Conservation (phyloP, 2,888 invertebrate genomes). For the Azorinus chamasolen region DNA sequence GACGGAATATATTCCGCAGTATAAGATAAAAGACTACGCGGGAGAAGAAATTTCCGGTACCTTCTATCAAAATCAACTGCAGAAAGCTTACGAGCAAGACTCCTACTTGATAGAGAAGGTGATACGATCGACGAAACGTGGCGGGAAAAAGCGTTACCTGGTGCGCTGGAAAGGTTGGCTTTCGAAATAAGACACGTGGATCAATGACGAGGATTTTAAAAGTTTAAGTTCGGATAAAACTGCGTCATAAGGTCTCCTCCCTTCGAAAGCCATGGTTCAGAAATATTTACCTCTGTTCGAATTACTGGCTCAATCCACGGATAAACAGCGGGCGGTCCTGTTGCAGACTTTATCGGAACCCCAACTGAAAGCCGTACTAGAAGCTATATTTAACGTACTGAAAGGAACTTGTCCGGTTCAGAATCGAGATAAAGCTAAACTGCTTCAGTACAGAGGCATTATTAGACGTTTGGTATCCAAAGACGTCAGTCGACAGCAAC, state of each 20-base stretch:
- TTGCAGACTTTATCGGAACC: slow-evolving; percentile 17
- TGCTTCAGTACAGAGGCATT: slow-evolving; percentile 17
- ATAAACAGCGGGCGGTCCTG: slow-evolving; percentile 22
- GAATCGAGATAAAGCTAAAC: too few relatives aligned
- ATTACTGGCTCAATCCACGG: slow-evolving; percentile 24
- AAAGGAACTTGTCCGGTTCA: too few relatives aligned
- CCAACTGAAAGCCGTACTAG: slow-evolving; percentile 40
- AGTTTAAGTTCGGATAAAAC: slow-evolving; percentile 7
- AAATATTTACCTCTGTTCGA: slow-evolving; percentile 37
- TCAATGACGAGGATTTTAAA: slow-evolving; percentile 29
- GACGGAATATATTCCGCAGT: slow-evolving; percentile 41
- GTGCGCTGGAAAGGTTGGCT: too few relatives aligned
- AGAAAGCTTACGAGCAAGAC: slow-evolving; percentile 46
- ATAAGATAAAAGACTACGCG: slow-evolving; percentile 24
- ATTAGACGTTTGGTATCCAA: slow-evolving; percentile 45
- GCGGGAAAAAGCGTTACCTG: slow-evolving; percentile 15
- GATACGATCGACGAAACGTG: slow-evolving; percentile 17
- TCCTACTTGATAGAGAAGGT: slow-evolving; percentile 39
- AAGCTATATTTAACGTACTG: slow-evolving; percentile 59
- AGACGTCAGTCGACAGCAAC: slow-evolving; percentile 30
- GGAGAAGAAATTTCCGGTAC: slow-evolving; percentile 29
- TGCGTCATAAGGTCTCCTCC: slow-evolving; percentile 15
- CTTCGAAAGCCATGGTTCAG: slow-evolving; percentile 13
- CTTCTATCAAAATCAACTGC: slow-evolving; percentile 48
- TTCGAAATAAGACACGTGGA: too few relatives aligned